Percentiles rank a stretch among this genome's conserved stretches.
Conservation (phyloP, 2,888 invertebrate genomes). For the Byasa hedistus region DNA sequence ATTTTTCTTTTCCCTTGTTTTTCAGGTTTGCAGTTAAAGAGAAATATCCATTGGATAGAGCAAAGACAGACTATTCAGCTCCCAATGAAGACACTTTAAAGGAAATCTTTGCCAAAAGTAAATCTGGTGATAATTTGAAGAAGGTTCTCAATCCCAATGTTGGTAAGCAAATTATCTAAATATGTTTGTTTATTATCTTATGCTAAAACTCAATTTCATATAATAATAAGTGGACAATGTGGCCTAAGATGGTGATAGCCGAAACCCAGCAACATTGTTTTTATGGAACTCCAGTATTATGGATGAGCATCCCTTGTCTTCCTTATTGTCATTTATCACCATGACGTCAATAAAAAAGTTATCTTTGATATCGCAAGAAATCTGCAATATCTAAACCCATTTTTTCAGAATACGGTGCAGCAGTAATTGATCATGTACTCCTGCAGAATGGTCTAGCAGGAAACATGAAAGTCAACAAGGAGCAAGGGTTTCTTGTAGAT, state of each 20-base stretch:
- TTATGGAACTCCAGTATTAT: too few species aligned
- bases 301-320: too few species aligned
- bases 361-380: neutral
- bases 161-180: conserved; percentile 63
- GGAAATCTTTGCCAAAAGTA: conserved; percentile 81
- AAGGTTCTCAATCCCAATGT: conserved; percentile 90
- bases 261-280: too few species aligned
- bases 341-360: too few species aligned
- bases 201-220: too few species aligned
- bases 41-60: conserved; percentile 91
- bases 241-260: too few species aligned
- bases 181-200: neutral
- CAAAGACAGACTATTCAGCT: conserved; percentile 81
- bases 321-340: too few species aligned
- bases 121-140: conserved; percentile 87
- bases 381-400: neutral
- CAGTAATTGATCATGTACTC: conserved; percentile 95
- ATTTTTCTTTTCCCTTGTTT: too few species aligned
- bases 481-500: conserved; percentile 82
- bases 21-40: conserved; percentile 93
- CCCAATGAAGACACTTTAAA: conserved; percentile 78
- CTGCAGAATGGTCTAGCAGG: conserved; percentile 83
- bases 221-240: too few species aligned
- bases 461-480: conserved; percentile 62
- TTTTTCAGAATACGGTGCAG: conserved; percentile 89